phyloP scores from a whole-genome alignment of 30 jellyfish, hydroid and myxozoan genomes.

The Sanderia malayensis region DNA sequence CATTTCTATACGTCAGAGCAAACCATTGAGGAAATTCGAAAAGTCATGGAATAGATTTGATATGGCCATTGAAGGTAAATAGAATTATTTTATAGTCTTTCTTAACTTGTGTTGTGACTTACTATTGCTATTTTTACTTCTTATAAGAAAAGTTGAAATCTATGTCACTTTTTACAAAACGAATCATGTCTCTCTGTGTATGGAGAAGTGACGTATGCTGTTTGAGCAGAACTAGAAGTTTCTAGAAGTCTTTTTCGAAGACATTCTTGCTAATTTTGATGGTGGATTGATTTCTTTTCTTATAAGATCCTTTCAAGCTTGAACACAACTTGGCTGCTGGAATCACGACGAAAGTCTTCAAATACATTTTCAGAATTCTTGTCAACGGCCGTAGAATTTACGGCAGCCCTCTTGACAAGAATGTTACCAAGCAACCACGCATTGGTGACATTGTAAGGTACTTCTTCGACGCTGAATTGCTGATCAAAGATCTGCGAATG shows the following conservation, averaged over 20 bases:
- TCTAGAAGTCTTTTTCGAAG: too few species aligned
- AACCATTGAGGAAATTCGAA: constrained; percentile 65
- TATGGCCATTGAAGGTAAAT: constrained; percentile 89
- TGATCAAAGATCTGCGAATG: constrained; percentile 37
- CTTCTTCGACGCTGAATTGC: constrained; percentile 43
- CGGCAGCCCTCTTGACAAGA: constrained; percentile 22
- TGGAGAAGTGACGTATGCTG: too few species aligned
- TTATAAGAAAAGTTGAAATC: background rate
- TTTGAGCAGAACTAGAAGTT: too few species aligned
- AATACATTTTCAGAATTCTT: constrained; percentile 44
- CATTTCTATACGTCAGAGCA: constrained; percentile 43
- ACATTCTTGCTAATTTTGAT: too few species aligned
- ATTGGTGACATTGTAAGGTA: background rate
- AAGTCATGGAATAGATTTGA: constrained; percentile 69
- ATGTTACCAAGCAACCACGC: background rate
- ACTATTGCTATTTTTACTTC: background rate
- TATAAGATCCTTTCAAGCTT: constrained; percentile 84
- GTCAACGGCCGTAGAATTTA: constrained; percentile 47
- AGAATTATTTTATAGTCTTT: background rate
- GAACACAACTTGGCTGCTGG: constrained; percentile 83
- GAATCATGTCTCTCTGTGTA: constrained; percentile 1
- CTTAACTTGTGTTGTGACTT: background rate
- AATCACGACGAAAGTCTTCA: constrained; percentile 53
- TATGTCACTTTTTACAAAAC: background rate
- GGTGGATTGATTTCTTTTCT: too few species aligned